Conservation (phyloP, 2,113 vertebrate species). For the Phasianus colchicus region DNA sequence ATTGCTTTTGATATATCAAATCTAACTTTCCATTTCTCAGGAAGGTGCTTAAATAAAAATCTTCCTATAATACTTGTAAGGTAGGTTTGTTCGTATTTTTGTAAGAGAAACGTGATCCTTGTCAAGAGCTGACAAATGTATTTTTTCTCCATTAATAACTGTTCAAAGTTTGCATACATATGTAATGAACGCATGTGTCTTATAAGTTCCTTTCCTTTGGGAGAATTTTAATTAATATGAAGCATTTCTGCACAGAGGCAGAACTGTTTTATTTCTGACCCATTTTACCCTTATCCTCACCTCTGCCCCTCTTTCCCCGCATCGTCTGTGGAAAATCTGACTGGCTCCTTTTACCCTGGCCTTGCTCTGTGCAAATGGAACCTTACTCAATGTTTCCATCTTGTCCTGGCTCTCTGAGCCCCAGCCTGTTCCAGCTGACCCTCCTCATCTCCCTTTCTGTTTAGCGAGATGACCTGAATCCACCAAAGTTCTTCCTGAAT, state of each 20-base stretch:
- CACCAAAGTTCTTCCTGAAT: neutral
- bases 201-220: neutral
- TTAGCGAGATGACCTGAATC: neutral
- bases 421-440: neutral
- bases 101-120: neutral
- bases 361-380: neutral
- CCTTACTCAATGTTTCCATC: neutral
- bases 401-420: neutral
- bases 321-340: neutral
- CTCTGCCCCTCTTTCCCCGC: rapidly evolving
- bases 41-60: conserved; percentile 10
- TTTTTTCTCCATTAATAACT: conserved; percentile 13
- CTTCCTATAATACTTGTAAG: neutral
- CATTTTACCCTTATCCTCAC: neutral
- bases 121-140: neutral
- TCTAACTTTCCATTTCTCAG: neutral
- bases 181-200: neutral
- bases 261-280: neutral
- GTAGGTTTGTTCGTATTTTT: neutral
- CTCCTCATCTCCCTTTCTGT: neutral
- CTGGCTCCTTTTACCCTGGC: neutral
- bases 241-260: neutral
- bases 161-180: neutral
- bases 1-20: neutral
- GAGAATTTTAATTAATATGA: neutral